Evolutionary conservation across 2,113 vertebrate genomes (phyloP).

Genomic region (Megatriorchis doriae): DNA sequence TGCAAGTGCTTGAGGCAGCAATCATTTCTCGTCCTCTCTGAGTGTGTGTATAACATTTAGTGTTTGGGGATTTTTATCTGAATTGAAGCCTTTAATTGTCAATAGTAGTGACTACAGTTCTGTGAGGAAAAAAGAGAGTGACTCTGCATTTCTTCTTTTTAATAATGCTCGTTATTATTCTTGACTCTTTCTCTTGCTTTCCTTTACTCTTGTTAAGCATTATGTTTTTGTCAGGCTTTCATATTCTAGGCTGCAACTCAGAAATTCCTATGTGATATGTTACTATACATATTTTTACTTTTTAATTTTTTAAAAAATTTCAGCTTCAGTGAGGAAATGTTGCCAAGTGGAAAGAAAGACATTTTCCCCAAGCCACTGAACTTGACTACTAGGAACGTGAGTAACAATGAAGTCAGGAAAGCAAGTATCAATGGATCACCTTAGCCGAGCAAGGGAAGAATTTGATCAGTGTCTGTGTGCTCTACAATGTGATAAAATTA

Average conservation of each 20-base stretch:
- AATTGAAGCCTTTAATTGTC: constrained; percentile 12
- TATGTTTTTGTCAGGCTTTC: background rate
- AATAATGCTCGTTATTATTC: constrained; percentile 22
- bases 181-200: background rate
- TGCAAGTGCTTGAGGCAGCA: background rate
- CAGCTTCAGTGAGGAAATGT: background rate
- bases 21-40: background rate
- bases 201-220: background rate
- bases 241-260: background rate
- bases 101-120: background rate
- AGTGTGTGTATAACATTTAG: background rate
- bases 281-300: background rate
- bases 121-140: background rate
- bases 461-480: background rate
- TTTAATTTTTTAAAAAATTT: background rate
- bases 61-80: constrained; percentile 8
- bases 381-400: background rate
- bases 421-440: background rate
- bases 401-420: background rate
- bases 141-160: background rate
- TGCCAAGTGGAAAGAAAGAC: background rate
- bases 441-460: background rate
- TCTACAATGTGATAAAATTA: background rate
- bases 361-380: background rate
- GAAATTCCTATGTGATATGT: background rate